A percentile compares a stretch with the other conserved stretches of the same genome.
Evolutionary conservation across 2,888 invertebrate genomes (phyloP).

Genomic region (Sicus ferrugineus): DNA sequence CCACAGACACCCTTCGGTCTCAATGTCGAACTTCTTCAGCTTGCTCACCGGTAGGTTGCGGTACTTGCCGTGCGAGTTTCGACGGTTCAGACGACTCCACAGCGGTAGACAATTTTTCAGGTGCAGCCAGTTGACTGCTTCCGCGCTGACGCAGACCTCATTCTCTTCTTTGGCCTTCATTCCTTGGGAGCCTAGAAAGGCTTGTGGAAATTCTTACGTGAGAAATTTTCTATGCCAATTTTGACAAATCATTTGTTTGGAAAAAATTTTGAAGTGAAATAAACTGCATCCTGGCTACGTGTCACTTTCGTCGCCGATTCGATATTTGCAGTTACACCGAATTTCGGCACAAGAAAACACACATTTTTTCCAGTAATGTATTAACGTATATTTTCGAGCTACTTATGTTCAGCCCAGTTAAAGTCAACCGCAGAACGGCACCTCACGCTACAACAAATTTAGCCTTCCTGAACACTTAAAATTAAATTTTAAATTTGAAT

Average conservation of each 20-base stretch:
- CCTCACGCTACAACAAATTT: too few relatives aligned
- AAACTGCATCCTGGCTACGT: too few relatives aligned
- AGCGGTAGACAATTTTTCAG: constrained; percentile 55
- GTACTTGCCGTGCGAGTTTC: constrained; percentile 53
- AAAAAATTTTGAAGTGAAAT: constrained; percentile 34
- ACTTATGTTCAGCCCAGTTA: too few relatives aligned
- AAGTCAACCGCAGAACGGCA: too few relatives aligned
- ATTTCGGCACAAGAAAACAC: too few relatives aligned
- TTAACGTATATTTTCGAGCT: too few relatives aligned
- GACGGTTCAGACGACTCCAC: constrained; percentile 60
- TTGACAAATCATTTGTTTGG: constrained; percentile 32
- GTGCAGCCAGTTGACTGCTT: constrained; percentile 59
- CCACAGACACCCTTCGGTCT: constrained; percentile 73
- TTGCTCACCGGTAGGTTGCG: constrained; percentile 61
- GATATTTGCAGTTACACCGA: too few relatives aligned
- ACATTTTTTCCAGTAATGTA: too few relatives aligned
- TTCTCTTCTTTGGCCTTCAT: constrained; percentile 48
- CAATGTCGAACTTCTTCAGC: constrained; percentile 71
- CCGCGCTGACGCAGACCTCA: constrained; percentile 56
- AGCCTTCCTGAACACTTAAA: not conserved
- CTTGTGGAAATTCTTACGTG: constrained; percentile 39
- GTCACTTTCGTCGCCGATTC: too few relatives aligned
- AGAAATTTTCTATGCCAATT: constrained; percentile 42
- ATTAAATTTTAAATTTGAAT: too few relatives aligned
- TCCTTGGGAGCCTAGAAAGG: too few relatives aligned